These are phyloP conservation scores for Gortyna flavago DNA, from an alignment of 2,888 invertebrate species.

Conservation along the genomic window DNA sequence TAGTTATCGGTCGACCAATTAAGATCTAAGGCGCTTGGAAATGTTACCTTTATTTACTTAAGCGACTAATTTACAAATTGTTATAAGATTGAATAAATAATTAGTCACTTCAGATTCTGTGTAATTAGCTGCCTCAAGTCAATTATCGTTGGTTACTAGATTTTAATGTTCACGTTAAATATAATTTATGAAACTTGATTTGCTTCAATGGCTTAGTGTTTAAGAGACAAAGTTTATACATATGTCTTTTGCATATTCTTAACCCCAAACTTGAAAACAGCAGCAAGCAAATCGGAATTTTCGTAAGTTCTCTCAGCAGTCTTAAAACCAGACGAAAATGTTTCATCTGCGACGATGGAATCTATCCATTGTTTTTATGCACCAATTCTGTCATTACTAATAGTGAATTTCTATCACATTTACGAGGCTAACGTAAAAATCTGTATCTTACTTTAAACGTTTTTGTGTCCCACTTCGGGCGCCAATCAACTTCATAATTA, in stretches of 20 bases:
- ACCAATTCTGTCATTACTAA: not conserved
- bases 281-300: not conserved
- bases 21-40: not conserved
- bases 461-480: constrained; percentile 44
- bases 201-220: not conserved
- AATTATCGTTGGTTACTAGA: constrained; percentile 5
- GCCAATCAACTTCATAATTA: constrained; percentile 39
- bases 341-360: not conserved
- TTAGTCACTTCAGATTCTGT: constrained; percentile 19
- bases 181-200: not conserved
- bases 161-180: not conserved
- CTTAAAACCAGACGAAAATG: not conserved
- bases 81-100: constrained; percentile 18
- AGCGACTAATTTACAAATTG: constrained; percentile 17
- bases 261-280: not conserved
- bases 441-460: no score
- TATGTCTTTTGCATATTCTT: not conserved
- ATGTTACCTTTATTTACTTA: constrained; percentile 1
- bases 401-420: not conserved
- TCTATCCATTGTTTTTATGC: not conserved
- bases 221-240: no score
- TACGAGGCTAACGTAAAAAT: not conserved
- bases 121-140: not conserved
- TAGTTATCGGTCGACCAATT: not conserved
- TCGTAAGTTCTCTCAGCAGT: not conserved